phyloP scores from a whole-genome alignment of 1,140 invertebrate genomes.

The Hyles euphorbiae region DNA sequence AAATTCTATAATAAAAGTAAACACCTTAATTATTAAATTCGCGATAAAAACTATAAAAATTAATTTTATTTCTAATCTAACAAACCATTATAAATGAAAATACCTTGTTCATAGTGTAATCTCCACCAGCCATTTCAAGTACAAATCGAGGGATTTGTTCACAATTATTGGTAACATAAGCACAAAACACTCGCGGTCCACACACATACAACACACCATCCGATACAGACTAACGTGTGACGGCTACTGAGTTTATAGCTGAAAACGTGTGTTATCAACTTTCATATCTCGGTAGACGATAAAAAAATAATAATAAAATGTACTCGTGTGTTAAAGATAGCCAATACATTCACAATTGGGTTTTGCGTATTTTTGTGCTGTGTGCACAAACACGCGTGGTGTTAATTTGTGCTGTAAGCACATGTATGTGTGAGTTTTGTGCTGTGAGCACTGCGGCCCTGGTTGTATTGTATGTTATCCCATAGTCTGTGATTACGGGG shows the following conservation, averaged over 20 bases:
- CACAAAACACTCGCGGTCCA: slow-evolving; percentile 7
- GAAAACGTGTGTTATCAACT: slow-evolving; percentile 1
- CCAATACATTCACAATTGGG: too few relatives aligned
- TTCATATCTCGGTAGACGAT: slow-evolving; percentile 7
- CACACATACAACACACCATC: neutral
- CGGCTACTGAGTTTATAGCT: slow-evolving; percentile 3
- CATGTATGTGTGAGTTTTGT: too few relatives aligned
- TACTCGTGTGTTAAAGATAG: too few relatives aligned
- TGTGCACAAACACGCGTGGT: too few relatives aligned
- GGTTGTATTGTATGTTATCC: too few relatives aligned
- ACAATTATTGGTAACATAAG: slow-evolving; percentile 24
- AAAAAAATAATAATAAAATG: neutral
- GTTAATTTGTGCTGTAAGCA: too few relatives aligned
- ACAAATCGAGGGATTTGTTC: slow-evolving; percentile 13
- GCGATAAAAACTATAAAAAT: too few relatives aligned
- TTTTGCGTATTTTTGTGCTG: too few relatives aligned
- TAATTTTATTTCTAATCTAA: neutral
- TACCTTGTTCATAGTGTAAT: slow-evolving; percentile 54
- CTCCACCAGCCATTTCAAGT: slow-evolving; percentile 45
- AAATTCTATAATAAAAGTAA: too few relatives aligned
- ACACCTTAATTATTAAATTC: too few relatives aligned
- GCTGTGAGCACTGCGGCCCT: too few relatives aligned
- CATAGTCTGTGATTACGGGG: too few relatives aligned
- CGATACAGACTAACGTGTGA: slow-evolving; percentile 2
- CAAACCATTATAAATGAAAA: slow-evolving; percentile 11